phyloP scores from a whole-genome alignment of 2,113 vertebrate genomes.

The Oncorhynchus nerka region DNA sequence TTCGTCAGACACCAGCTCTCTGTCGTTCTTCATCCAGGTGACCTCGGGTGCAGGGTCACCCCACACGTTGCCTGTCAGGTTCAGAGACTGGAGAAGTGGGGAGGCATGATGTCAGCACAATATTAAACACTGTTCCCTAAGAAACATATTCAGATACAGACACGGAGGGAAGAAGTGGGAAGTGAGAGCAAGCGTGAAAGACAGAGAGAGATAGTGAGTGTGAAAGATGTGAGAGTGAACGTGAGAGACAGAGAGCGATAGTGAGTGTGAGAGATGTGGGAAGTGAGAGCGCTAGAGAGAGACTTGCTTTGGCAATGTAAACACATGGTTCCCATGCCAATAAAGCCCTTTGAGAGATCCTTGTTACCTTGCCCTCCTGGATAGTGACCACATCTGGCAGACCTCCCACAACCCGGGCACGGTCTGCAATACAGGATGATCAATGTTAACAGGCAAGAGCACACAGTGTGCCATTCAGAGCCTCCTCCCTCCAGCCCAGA shows the following conservation, averaged over 20 bases:
- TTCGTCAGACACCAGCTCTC: conserved; percentile 72
- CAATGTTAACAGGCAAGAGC: not conserved
- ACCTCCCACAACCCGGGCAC: conserved; percentile 92
- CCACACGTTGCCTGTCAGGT: conserved; percentile 96
- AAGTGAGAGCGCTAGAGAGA: too few relatives aligned
- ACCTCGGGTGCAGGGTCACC: conserved; percentile 91
- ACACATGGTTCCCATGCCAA: too few relatives aligned
- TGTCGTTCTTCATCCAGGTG: conserved; percentile 93
- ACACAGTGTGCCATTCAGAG: not conserved
- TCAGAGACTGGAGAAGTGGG: conserved; percentile 81
- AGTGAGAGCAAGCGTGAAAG: not conserved
- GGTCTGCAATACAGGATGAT: conserved; percentile 78
- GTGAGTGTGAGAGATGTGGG: not conserved
- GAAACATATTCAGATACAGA: not conserved
- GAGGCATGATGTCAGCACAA: not conserved
- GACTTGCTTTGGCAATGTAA: too few relatives aligned
- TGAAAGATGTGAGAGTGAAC: not conserved
- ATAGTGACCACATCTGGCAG: conserved; percentile 97
- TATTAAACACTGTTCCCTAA: not conserved
- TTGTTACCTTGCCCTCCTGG: conserved; percentile 95
- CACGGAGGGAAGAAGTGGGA: not conserved
- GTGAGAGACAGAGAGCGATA: not conserved
- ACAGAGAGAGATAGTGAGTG: too few relatives aligned
- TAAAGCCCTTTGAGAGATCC: not conserved
- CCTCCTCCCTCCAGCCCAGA: too few relatives aligned